phyloP scores from a whole-genome alignment of 1,140 invertebrate genomes.

The Tetramorium alpestre region DNA sequence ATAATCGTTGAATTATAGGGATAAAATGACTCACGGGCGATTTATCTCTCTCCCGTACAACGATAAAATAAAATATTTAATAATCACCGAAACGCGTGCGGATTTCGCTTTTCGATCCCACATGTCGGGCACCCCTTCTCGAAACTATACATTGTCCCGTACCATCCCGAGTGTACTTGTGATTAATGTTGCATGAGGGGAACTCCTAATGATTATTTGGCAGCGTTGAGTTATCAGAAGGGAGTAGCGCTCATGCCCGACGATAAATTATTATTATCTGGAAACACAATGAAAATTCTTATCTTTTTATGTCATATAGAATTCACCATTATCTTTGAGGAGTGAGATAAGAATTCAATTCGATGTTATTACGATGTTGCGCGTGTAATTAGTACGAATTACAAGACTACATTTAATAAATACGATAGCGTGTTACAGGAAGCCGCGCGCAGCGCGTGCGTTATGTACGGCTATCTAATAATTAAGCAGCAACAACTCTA shows the following conservation, averaged over 20 bases:
- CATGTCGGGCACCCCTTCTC: slow-evolving; percentile 4
- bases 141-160: slow-evolving; percentile 37
- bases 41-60: slow-evolving; percentile 4
- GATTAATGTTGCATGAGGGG: slow-evolving; percentile 47
- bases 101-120: slow-evolving; percentile 20
- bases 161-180: slow-evolving; percentile 39
- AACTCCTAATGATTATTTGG: slow-evolving; percentile 53
- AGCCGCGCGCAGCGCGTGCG: not conserved
- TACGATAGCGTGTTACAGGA: slow-evolving; percentile 20
- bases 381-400: slow-evolving; percentile 27
- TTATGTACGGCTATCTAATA: slow-evolving; percentile 26
- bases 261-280: slow-evolving; percentile 23
- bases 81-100: slow-evolving; percentile 56
- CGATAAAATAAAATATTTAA: slow-evolving; percentile 61
- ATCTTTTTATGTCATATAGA: not conserved
- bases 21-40: slow-evolving; percentile 30
- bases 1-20: slow-evolving; percentile 45
- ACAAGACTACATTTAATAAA: slow-evolving; percentile 8
- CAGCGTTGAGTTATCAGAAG: slow-evolving; percentile 13
- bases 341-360: slow-evolving; percentile 34
- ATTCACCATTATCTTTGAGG: not conserved
- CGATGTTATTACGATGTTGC: not conserved
- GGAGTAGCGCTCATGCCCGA: not conserved
- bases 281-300: not conserved
- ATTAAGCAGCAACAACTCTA: slow-evolving; percentile 49